A percentile compares a stretch with the other conserved stretches of the same genome.
phyloP scores from a whole-genome alignment of 2,113 vertebrate genomes.

The Petromus typicus region DNA sequence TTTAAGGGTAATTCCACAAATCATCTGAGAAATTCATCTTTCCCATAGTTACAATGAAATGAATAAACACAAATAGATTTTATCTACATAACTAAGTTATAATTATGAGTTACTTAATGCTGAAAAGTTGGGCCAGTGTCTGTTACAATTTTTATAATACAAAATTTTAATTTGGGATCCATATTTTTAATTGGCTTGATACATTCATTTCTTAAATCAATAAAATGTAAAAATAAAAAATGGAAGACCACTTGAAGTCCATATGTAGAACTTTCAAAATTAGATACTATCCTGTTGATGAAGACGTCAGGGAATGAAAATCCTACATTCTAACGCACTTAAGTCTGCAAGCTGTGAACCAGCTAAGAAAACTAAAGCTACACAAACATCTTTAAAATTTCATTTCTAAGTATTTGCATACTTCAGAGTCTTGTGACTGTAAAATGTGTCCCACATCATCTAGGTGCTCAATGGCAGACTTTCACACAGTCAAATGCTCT shows the following conservation, averaged over 20 bases:
- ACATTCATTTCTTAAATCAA: not conserved
- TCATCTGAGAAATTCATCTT: not conserved
- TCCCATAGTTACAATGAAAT: not conserved
- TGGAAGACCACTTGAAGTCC: not conserved
- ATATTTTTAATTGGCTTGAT: not conserved
- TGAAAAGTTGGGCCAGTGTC: not conserved
- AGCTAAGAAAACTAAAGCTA: not conserved
- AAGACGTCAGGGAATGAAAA: not conserved
- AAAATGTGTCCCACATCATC: not conserved
- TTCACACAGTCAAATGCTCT: not conserved
- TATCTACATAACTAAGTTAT: not conserved
- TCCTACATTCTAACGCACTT: not conserved
- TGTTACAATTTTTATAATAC: not conserved
- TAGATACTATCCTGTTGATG: not conserved
- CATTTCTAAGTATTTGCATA: not conserved
- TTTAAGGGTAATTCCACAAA: not conserved
- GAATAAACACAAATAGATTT: not conserved
- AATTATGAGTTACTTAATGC: not conserved
- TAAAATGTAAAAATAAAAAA: not conserved
- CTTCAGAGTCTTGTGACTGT: not conserved
- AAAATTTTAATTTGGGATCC: not conserved
- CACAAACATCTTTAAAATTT: not conserved
- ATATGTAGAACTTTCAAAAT: not conserved
- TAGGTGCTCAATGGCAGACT: not conserved
- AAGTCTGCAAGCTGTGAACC: constrained; percentile 10